Conservation (phyloP, 2,888 invertebrate species). For the Acanthosepion esculentum region DNA sequence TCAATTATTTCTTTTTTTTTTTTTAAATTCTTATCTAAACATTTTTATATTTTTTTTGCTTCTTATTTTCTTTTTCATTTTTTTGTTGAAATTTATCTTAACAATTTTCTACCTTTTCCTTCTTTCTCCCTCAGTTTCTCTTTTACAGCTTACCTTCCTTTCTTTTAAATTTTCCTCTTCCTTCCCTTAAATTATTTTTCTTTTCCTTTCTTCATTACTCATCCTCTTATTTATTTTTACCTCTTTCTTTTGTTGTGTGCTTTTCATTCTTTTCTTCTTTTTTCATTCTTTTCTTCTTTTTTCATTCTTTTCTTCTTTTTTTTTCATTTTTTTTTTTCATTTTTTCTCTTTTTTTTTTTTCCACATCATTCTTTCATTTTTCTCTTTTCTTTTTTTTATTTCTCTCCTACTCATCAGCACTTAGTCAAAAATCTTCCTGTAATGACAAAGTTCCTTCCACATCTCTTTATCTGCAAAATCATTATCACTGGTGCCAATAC, state of each 20-base stretch:
- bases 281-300: neutral
- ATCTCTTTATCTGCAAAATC: neutral
- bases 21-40: too few relatives aligned
- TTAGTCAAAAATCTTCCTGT: neutral
- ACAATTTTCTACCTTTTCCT: too few relatives aligned
- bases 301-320: neutral
- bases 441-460: neutral
- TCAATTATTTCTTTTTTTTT: too few relatives aligned
- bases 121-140: neutral
- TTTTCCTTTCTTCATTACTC: neutral
- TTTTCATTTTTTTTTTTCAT: neutral
- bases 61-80: neutral
- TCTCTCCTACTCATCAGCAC: neutral
- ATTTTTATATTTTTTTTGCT: neutral
- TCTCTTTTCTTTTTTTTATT: neutral
- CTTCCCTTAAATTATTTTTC: neutral
- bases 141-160: neutral
- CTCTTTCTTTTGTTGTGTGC: neutral
- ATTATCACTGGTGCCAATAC: neutral
- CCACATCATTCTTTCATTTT: neutral
- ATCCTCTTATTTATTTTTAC: neutral
- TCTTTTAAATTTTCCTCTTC: neutral
- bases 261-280: neutral
- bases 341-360: neutral
- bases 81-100: too few relatives aligned